Evolutionary conservation across 2,888 invertebrate species (phyloP), one percentile per base, ranked within the genome.

Genomic region (Tachina lurida): DNA sequence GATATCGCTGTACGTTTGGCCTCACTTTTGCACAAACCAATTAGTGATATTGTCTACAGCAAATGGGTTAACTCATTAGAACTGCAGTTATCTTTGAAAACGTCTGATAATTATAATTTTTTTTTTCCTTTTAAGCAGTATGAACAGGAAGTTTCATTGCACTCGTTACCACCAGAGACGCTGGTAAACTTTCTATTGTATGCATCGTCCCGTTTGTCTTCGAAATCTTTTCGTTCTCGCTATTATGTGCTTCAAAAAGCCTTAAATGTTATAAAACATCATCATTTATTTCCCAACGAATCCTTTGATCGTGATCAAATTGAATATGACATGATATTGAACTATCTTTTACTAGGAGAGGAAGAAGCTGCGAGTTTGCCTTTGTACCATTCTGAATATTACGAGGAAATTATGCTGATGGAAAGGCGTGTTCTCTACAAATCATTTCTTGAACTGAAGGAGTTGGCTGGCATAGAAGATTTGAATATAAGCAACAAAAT

Each of bases 171-270:
- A 0, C 95, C 95, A 17, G 94, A 94, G 84, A 93, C 94, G 19
- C 94, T 95, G 1, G 94, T 95, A 0, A 93, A 95, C 86, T 96
- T 96, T 90, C 94, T 95, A 56, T 92, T 95, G 1, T 93, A 94
- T 75, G 90, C 91, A 0, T 94, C 94, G 0, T 93, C 93, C 3
- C 93, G 94, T 84, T 93, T 95, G 45, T 89, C 89, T 0, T 92
- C 94, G 31, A 75, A 88, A 0, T 87, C 88, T 3, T 83, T 68
- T 63, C 83, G 79, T 9, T 83, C 87, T 10, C 90, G 90, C 43
- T 95, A 94, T 87, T 95, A 95, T 90, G 93, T 94, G 49, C 86
- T 92, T 17, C 88, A 92, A 1, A 92, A 92, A 84, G 89, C 91
- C 0, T 87, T 93, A 31, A 91, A 91, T 41, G 92, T 92, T 3